These are phyloP conservation scores for Platichthys stellatus DNA, from an alignment of 2,113 vertebrate genomes.

Conservation along the genomic window DNA sequence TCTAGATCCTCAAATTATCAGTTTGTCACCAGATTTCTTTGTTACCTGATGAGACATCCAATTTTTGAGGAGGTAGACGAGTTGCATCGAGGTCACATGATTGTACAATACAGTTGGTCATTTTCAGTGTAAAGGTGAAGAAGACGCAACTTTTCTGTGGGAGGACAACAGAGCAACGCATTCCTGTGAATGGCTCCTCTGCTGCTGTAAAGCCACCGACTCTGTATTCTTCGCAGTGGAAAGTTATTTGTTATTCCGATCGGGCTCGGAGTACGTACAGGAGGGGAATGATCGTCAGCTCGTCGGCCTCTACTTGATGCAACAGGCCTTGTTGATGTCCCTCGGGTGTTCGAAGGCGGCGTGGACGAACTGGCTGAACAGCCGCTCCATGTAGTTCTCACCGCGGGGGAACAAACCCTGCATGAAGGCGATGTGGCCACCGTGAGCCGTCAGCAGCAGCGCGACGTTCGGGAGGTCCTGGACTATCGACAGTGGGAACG, in stretches of 20 bases:
- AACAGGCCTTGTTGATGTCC: conserved; percentile 75
- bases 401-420: conserved; percentile 83
- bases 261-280: neutral
- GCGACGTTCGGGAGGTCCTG: conserved; percentile 77
- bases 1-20: too few species aligned
- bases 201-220: neutral
- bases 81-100: conserved; percentile 13
- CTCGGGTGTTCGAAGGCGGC: conserved; percentile 77
- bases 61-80: conserved; percentile 53
- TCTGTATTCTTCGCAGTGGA: neutral
- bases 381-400: conserved; percentile 81
- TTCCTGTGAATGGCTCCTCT: conserved; percentile 2
- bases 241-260: neutral
- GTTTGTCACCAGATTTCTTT: neutral
- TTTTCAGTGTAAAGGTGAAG: conserved; percentile 1
- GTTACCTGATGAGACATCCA: neutral
- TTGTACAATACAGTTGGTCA: conserved; percentile 29
- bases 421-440: conserved; percentile 88
- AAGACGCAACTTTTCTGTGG: neutral
- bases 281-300: neutral
- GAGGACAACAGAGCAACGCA: neutral
- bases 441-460: conserved; percentile 81
- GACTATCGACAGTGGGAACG: conserved; percentile 77
- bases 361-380: conserved; percentile 79
- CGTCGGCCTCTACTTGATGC: neutral